phyloP scores from a whole-genome alignment of 2,113 vertebrate species.

The Okapia johnstoni region DNA sequence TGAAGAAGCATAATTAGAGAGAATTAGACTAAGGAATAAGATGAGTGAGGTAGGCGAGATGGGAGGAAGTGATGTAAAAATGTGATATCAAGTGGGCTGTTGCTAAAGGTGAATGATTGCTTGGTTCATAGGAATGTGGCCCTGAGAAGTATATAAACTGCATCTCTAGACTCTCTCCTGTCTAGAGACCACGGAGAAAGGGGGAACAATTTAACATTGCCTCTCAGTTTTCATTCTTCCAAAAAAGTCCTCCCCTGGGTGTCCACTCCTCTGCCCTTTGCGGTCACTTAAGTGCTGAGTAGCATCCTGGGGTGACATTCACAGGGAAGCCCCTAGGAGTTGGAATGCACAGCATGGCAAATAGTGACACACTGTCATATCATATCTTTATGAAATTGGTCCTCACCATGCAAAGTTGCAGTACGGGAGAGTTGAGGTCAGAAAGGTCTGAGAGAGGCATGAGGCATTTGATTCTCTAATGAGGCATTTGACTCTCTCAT shows the following conservation, averaged over 20 bases:
- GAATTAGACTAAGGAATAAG: too few relatives aligned
- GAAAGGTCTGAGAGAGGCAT: rapidly evolving
- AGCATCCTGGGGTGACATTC: neutral
- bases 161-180: neutral
- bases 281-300: neutral
- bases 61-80: too few relatives aligned
- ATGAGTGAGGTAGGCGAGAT: too few relatives aligned
- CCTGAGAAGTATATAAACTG: neutral
- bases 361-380: rapidly evolving
- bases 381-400: neutral
- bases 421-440: rapidly evolving
- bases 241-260: neutral
- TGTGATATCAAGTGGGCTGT: neutral
- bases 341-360: neutral
- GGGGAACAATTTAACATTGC: neutral
- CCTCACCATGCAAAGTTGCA: too few relatives aligned
- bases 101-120: too few relatives aligned
- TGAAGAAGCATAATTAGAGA: neutral
- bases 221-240: neutral
- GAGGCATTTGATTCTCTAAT: neutral
- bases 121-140: neutral
- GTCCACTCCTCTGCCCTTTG: neutral
- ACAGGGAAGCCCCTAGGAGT: neutral
- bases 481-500: neutral
- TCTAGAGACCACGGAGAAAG: neutral